These are phyloP conservation scores for Temnothorax ravouxi DNA, from an alignment of 2,888 invertebrate genomes.

Conservation along the genomic window DNA sequence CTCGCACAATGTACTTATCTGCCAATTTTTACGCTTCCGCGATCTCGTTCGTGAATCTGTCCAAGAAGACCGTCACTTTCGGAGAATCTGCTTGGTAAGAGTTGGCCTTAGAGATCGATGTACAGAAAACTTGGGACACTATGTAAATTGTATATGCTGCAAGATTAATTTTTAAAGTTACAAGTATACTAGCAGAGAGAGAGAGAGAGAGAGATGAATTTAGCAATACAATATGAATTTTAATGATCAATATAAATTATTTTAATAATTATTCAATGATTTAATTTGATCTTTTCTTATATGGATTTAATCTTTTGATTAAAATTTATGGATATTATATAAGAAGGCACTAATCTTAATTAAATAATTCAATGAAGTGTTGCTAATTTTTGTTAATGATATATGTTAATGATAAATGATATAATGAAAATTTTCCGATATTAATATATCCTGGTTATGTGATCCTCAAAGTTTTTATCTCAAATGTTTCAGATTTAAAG, in stretches of 20 bases:
- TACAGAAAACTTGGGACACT: background rate
- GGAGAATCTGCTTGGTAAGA: background rate
- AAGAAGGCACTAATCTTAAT: conserved; percentile 26
- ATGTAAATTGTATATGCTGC: background rate
- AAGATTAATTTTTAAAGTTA: background rate
- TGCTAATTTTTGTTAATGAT: background rate
- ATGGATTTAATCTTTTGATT: background rate
- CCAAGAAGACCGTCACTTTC: conserved; percentile 7
- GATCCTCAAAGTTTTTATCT: background rate
- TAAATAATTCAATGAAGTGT: background rate
- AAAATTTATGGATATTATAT: conserved; percentile 26
- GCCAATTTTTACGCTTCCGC: conserved; percentile 37
- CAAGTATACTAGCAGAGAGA: background rate
- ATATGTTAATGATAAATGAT: background rate
- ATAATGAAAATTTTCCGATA: background rate
- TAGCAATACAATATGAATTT: background rate
- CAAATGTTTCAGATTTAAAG: background rate
- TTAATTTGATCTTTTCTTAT: background rate
- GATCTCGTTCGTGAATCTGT: conserved; percentile 61
- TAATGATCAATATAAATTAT: background rate
- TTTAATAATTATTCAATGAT: background rate
- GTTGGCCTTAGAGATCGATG: background rate
- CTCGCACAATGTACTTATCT: conserved; percentile 1
- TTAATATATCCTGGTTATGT: background rate
- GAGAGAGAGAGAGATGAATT: no score